These are phyloP conservation scores for Pinna nobilis DNA, from an alignment of 1,140 invertebrate species.

Conservation along the genomic window DNA sequence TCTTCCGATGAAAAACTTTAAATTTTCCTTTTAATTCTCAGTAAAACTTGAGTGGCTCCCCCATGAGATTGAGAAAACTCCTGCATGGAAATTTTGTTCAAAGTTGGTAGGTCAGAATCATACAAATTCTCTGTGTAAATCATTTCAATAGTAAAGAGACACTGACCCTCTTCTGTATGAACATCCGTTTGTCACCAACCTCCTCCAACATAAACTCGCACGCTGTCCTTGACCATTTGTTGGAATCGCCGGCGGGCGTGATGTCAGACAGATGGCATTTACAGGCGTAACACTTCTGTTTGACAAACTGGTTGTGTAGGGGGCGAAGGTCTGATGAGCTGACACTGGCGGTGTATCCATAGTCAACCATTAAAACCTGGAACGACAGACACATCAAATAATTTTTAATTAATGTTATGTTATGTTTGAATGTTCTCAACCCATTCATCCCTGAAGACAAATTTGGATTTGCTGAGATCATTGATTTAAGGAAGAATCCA, in stretches of 20 bases:
- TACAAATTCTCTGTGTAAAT: too few species aligned
- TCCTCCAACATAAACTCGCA: conserved; percentile 42
- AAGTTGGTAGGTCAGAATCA: too few species aligned
- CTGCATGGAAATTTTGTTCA: too few species aligned
- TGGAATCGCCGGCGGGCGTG: conserved; percentile 33
- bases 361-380: conserved; percentile 43
- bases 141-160: too few species aligned
- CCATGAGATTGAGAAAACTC: too few species aligned
- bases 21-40: too few species aligned
- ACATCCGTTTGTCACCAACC: conserved; percentile 27
- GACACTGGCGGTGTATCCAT: conserved; percentile 19
- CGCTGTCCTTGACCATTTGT: conserved; percentile 39
- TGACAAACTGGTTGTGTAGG: conserved; percentile 21
- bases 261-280: conserved; percentile 36
- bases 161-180: conserved; percentile 40
- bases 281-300: conserved; percentile 20
- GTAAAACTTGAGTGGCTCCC: too few species aligned
- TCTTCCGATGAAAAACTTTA: too few species aligned
- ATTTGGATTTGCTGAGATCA: too few species aligned
- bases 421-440: not conserved
- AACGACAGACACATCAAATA: not conserved
- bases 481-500: too few species aligned
- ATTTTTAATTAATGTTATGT: not conserved
- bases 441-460: too few species aligned
- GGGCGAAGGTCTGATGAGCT: conserved; percentile 23